Evolutionary conservation across 2,888 invertebrate species (phyloP), one percentile per base, ranked within the genome.

Genomic region (Mechanitis mazaeus): DNA sequence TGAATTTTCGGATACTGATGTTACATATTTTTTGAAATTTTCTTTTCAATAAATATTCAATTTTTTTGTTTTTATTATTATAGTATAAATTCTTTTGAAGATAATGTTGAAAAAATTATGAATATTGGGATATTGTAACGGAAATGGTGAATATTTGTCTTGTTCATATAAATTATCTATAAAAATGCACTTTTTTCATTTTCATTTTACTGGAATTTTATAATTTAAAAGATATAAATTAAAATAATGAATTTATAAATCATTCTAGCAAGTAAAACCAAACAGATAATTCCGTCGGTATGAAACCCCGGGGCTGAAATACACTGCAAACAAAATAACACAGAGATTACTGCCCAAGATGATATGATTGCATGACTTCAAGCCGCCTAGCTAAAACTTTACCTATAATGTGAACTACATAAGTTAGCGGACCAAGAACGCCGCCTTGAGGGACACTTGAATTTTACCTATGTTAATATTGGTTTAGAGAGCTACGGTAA

Each of bases 311-410:
- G 67, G 79, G 80, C 80, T 69, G 71, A 73, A 74, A 73, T 71
- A 71, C 70, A 78, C 73, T 72, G 78, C 80, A 84, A 85, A 86
- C 84, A 85, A 80, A 83, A 81, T 83, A 76, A 80, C 77, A 69
- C 72, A 71, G 77, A 84, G 85, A 87, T 87, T 84, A 80, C 80
- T 68, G 70, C 73, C 72, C 65, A 68, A 75, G 79, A 79, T 75
- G 79, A 77, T 76, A 79, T 76, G 80, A 78, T 79, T 78, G 79
- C 77, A 70, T 72, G 75, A 72, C 65, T 71, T 69, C 71, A 71
- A 62, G 65, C 65, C 68, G 61, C 62, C 64, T 60, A 31, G 59
- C 61, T 65, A 63, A 61, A 66, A 67, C 67, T 64, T 59, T 67
- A 60, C 65, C 63, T 61, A 68, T 55, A 66, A 68, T 69, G 68